These are phyloP conservation scores for Coenonympha arcania DNA, from an alignment of 2,888 invertebrate species.

Conservation along the genomic window DNA sequence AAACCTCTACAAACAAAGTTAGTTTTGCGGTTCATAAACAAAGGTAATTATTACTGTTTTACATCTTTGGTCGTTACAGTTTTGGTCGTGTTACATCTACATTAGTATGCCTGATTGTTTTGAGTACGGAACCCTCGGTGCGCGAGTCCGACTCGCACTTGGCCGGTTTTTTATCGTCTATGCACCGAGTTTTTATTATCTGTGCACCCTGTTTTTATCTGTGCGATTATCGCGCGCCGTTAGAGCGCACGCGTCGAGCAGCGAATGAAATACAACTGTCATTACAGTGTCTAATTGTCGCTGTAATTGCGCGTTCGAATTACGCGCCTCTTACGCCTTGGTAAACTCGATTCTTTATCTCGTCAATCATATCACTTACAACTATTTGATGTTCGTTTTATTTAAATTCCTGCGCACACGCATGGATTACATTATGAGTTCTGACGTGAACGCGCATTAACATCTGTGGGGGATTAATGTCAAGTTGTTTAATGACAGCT, in stretches of 20 bases:
- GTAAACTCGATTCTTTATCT: not conserved
- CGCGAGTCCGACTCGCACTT: no score
- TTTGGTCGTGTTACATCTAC: no score
- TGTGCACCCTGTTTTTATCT: slow-evolving; percentile 36
- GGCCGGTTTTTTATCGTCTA: slow-evolving; percentile 56
- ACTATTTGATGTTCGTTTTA: not conserved
- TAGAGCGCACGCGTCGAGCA: slow-evolving; percentile 35
- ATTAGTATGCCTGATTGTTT: no score
- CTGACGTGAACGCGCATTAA: not conserved
- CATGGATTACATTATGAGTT: not conserved
- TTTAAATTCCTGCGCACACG: not conserved
- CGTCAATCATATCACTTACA: slow-evolving; percentile 1
- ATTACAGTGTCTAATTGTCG: slow-evolving; percentile 21
- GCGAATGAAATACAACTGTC: slow-evolving; percentile 17
- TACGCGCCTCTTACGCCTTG: slow-evolving; percentile 3
- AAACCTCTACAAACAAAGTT: no score
- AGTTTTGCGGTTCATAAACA: no score
- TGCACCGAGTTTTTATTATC: slow-evolving; percentile 32
- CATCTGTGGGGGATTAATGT: no score
- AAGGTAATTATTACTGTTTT: no score
- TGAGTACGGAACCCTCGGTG: no score
- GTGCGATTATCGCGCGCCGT: slow-evolving; percentile 61
- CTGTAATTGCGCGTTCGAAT: slow-evolving; percentile 12
- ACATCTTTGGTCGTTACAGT: no score
- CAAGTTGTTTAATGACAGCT: no score